Base-by-base conservation (phyloP, 2,888 invertebrate species). In the Eumerus sabulonum region DNA sequence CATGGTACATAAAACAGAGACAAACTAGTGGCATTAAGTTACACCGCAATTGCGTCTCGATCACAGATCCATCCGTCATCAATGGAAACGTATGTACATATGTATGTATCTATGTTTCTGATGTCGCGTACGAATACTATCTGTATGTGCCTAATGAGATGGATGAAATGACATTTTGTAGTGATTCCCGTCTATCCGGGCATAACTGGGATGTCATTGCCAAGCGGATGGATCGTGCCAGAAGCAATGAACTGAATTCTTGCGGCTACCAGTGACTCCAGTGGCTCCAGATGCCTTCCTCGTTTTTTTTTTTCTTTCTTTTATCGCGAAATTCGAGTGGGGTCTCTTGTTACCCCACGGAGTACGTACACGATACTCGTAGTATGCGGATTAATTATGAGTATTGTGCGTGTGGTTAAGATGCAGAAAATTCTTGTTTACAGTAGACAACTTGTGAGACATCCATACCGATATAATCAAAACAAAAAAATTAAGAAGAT, bases 391-490 rank as follows among this genome's bases (percentile, higher is more conserved):
- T 53, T 70, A 50, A 57, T 63, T 66, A 27, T 7, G 27, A 27
- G 27, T 27, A 53, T 57, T 70, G 73, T 72, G 85, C 85, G 85
- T 86, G 87, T 85, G 87, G 86, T 85, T 87, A 84, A 68, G 81
- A 82, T 82, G 77, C 70, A 72, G 76, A 79, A 48, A 76, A 76
- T 68, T 63, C 53, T 56, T 73, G 38, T 47, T 63, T 56, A 72
- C 45, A 47, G 51, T 45, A 53, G n/a, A 40, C 38, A 63, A 45
- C 40, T 40, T 1, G 40, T 14, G 13, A 27, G 27, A n/a, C 27
- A 35, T 14, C 18, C 5, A 51, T 27, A 27, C 27, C 27, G 27
- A 7, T 7, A 27, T 27, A 7, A 27, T 27, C 27, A 27, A 27
- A 27, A 27, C 7, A 27, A 27, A 27, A 27, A 27, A 27, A 4